A percentile compares a stretch with the other conserved stretches of the same genome.
Evolutionary conservation across 2,797 vertebrate genomes (phyloP).

Genomic region (Avahi laniger): DNA sequence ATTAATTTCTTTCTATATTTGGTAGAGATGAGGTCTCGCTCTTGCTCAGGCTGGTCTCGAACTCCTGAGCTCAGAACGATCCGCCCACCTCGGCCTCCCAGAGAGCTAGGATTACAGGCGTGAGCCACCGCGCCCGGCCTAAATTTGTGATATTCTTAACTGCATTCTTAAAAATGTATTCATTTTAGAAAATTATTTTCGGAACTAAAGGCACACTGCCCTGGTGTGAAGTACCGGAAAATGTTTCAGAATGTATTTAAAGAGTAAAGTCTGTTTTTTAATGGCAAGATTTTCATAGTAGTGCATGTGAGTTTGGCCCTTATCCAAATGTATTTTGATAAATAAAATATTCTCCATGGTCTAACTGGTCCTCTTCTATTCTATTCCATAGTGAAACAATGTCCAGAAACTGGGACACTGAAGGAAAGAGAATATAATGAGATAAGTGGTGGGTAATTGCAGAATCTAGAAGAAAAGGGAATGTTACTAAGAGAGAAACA

Average conservation of each 20-base stretch:
- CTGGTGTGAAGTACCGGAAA: not conserved
- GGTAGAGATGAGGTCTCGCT: too few relatives aligned
- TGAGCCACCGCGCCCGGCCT: too few relatives aligned
- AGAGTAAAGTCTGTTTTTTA: not conserved
- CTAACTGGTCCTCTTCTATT: slow-evolving; percentile 35
- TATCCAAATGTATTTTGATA: slow-evolving; percentile 57
- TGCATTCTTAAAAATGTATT: slow-evolving; percentile 19
- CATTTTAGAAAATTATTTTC: slow-evolving; percentile 50
- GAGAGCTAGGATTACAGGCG: too few relatives aligned
- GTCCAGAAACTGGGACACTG: slow-evolving; percentile 35
- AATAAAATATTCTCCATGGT: slow-evolving; percentile 39
- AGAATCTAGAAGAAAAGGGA: slow-evolving; percentile 42
- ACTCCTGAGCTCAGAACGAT: too few relatives aligned
- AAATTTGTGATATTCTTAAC: slow-evolving; percentile 11
- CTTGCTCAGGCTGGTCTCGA: too few relatives aligned
- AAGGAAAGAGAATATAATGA: slow-evolving; percentile 57
- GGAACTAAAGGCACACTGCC: not conserved
- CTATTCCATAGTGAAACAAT: slow-evolving; percentile 28
- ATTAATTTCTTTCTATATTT: too few relatives aligned
- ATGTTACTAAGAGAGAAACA: slow-evolving; percentile 29
- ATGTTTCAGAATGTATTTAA: slow-evolving; percentile 55
- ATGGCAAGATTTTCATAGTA: slow-evolving; percentile 44
- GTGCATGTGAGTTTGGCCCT: slow-evolving; percentile 45
- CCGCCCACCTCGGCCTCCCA: too few relatives aligned
- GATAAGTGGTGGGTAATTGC: slow-evolving; percentile 20